Evolutionary conservation across 2,888 invertebrate species (phyloP).

Genomic region (Epinotia demarniana): DNA sequence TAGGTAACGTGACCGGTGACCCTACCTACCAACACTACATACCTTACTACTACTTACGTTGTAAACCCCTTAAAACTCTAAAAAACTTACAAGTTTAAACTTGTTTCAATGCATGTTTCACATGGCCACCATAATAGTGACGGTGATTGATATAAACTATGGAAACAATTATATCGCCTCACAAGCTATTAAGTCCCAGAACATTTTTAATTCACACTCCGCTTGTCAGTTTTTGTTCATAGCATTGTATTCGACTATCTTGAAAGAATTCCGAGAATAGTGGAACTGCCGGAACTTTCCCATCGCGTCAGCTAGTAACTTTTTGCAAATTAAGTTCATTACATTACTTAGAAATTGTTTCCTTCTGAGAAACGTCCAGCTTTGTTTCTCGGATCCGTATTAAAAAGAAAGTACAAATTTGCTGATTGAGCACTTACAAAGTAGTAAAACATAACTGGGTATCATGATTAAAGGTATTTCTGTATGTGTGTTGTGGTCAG

Average conservation of each 20-base stretch:
- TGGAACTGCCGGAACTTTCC: constrained; percentile 26
- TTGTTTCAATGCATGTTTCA: not conserved
- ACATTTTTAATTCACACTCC: constrained; percentile 4
- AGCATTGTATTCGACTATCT: constrained; percentile 28
- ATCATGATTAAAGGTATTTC: not conserved
- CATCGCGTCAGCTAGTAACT: constrained; percentile 23
- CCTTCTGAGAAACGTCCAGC: constrained; percentile 2
- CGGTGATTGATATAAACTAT: constrained; percentile 12
- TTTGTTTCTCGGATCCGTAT: not conserved
- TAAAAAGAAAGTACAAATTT: not conserved
- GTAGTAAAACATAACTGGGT: not conserved
- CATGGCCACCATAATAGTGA: constrained; percentile 17
- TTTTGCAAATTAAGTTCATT: constrained; percentile 30
- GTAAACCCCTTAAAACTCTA: not conserved
- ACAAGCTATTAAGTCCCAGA: constrained; percentile 10
- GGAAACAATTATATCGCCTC: not conserved
- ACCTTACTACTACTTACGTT: no score
- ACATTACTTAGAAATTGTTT: constrained; percentile 19
- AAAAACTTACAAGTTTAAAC: not conserved
- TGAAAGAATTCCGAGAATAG: constrained; percentile 16
- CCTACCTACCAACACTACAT: no score
- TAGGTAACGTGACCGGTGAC: no score
- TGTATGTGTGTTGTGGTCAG: no score
- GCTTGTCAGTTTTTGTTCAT: constrained; percentile 23
- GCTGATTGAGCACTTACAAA: not conserved